Percentiles rank a stretch among this genome's conserved stretches.
phyloP scores from a whole-genome alignment of 2,113 vertebrate species.

The Sylvia atricapilla region DNA sequence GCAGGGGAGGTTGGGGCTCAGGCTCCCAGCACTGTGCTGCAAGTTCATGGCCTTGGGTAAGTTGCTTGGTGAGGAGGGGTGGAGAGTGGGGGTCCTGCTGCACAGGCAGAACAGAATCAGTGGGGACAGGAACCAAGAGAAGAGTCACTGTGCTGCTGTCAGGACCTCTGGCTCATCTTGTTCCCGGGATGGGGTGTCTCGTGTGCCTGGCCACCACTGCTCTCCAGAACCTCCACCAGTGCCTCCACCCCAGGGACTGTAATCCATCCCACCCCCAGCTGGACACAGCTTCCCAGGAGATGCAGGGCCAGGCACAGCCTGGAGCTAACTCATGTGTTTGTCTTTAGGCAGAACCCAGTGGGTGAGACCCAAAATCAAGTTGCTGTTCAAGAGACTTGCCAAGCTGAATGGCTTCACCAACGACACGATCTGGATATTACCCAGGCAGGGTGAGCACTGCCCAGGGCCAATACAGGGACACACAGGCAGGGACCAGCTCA shows the following conservation, averaged over 20 bases:
- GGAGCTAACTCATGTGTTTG: neutral
- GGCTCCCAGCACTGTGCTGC: neutral
- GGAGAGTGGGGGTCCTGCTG: neutral
- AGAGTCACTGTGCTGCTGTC: neutral
- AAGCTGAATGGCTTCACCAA: neutral
- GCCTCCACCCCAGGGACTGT: neutral
- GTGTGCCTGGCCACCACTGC: neutral
- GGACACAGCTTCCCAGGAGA: neutral
- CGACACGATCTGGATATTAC: neutral
- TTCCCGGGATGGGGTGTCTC: neutral
- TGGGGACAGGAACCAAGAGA: neutral
- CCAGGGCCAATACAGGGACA: neutral
- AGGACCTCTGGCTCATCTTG: neutral
- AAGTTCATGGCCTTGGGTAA: neutral
- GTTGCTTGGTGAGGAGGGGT: neutral
- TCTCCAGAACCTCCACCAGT: neutral
- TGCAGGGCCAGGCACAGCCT: neutral
- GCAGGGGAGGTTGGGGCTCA: neutral
- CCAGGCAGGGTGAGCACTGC: constrained; percentile 26
- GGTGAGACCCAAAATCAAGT: neutral
- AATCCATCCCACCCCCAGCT: neutral
- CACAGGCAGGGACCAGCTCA: neutral
- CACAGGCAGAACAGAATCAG: neutral
- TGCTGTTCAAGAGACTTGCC: neutral
- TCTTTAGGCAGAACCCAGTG: neutral